Base-by-base conservation (phyloP, 2,888 invertebrate genomes). In the Catocala fraxini region DNA sequence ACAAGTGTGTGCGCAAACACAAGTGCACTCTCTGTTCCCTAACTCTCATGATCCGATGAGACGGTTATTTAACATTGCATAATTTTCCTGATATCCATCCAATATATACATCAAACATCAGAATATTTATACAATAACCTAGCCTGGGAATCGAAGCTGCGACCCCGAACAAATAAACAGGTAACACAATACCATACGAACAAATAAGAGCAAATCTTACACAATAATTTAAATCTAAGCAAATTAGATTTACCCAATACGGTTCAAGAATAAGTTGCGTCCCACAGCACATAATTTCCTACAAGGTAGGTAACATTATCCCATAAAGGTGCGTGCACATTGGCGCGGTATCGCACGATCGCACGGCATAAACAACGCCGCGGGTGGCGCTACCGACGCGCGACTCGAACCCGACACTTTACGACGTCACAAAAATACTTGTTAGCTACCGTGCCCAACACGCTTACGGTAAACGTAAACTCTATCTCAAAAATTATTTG, bases 361-460 rank as follows among this genome's bases (percentile, higher is more conserved):
- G 82, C 81, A 83, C 77, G 85, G 83, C 88, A 90, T 92, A 91
- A 93, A 93, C 84, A 81, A 89, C 91, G 80, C 92, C 68, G 84
- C 91, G 91, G 92, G 92, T 88, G 91, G 91, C 89, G 90, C 89
- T 90, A 89, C 89, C 83, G 87, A 75, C 84, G 84, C 82, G 68
- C 68, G 61, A 54, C 61, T 60, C 70, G 66, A 56, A 61, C 67
- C 54, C 59, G 39, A 71, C 80, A 82, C 82, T 90, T 91, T 90
- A 91, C 87, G 89, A 87, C 78, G 71, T 82, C 80, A 87, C 85
- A 86, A 83, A 86, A 86, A 81, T 82, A 79, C 78, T 68, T 68
- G 71, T 75, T 74, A 67, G 82, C 82, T 81, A 83, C 83, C 68
- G 79, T 73, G 70, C 68, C 65, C 63, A 71, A 59, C 66, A 71